Evolutionary conservation across 2,113 vertebrate species (phyloP).

Genomic region (Albula glossodonta): DNA sequence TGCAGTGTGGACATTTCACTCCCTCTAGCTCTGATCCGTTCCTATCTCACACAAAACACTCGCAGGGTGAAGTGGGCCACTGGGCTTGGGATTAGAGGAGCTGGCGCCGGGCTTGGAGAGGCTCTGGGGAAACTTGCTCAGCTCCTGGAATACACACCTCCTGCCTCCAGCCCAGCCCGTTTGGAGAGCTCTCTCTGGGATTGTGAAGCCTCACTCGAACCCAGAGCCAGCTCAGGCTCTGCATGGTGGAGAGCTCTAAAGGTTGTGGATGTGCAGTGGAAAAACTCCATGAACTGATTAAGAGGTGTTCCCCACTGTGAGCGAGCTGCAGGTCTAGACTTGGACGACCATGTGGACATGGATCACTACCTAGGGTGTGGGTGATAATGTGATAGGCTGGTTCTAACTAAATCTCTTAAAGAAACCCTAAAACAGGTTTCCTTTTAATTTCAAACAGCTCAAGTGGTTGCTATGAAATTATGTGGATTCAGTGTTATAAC

Average conservation of each 20-base stretch:
- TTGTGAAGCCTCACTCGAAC: conserved; percentile 40
- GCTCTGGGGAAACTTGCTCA: conserved; percentile 5
- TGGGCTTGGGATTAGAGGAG: conserved; percentile 26
- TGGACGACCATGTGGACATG: neutral
- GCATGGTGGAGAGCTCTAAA: neutral
- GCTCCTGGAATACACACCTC: neutral
- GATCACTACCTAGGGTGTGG: neutral
- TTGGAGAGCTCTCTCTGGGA: conserved; percentile 25
- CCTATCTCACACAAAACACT: conserved; percentile 20
- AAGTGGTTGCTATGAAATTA: no score
- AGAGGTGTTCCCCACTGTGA: conserved; percentile 19
- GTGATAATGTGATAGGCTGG: neutral
- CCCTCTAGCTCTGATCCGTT: conserved; percentile 2
- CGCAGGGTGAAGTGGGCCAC: conserved; percentile 12
- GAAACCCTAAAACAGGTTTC: neutral
- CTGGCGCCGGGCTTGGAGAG: conserved; percentile 8
- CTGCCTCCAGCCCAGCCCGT: neutral
- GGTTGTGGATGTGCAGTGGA: conserved; percentile 1
- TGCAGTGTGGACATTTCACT: neutral
- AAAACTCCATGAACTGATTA: neutral
- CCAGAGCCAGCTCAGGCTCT: conserved; percentile 29
- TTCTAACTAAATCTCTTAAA: neutral
- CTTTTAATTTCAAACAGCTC: no score
- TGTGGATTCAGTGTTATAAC: no score
- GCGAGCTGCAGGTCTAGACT: neutral